Conservation (phyloP, 1,140 invertebrate genomes). For the Drosophila teissieri region DNA sequence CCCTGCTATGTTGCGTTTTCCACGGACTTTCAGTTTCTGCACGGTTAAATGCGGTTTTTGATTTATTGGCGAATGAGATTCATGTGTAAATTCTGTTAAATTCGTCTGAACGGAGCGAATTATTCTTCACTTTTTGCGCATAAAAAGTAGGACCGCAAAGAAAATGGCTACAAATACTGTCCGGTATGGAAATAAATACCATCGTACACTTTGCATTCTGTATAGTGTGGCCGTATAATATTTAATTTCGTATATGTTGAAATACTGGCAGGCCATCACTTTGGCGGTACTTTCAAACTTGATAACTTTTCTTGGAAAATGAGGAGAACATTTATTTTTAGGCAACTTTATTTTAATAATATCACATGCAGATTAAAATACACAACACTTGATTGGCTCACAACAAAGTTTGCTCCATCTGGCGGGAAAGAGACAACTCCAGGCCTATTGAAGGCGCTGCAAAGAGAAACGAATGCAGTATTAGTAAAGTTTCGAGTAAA, state of each 20-base stretch:
- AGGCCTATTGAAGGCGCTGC: slow-evolving; percentile 64
- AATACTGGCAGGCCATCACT: too few relatives aligned
- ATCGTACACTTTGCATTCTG: too few relatives aligned
- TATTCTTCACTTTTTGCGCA: slow-evolving; percentile 57
- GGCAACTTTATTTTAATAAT: slow-evolving; percentile 65
- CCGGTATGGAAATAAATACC: too few relatives aligned
- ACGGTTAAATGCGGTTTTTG: slow-evolving; percentile 44
- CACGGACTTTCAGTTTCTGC: slow-evolving; percentile 2
- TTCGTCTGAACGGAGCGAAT: slow-evolving; percentile 30
- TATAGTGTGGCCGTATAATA: too few relatives aligned
- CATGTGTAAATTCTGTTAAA: slow-evolving; percentile 49
- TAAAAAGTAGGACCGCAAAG: slow-evolving; percentile 41
- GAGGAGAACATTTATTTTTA: slow-evolving; percentile 23
- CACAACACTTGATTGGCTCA: slow-evolving; percentile 36
- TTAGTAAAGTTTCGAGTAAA: slow-evolving; percentile 2
- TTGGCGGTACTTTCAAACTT: too few relatives aligned
- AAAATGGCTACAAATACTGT: too few relatives aligned
- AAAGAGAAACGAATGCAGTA: slow-evolving; percentile 37
- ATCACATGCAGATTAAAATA: slow-evolving; percentile 64
- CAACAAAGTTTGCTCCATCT: slow-evolving; percentile 29
- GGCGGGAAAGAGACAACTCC: neutral
- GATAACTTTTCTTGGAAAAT: too few relatives aligned
- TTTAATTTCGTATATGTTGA: too few relatives aligned
- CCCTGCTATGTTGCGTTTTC: slow-evolving; percentile 30
- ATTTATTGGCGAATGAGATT: slow-evolving; percentile 59